Conservation (phyloP, 2,888 invertebrate species). For the Drosophila ustulata region DNA sequence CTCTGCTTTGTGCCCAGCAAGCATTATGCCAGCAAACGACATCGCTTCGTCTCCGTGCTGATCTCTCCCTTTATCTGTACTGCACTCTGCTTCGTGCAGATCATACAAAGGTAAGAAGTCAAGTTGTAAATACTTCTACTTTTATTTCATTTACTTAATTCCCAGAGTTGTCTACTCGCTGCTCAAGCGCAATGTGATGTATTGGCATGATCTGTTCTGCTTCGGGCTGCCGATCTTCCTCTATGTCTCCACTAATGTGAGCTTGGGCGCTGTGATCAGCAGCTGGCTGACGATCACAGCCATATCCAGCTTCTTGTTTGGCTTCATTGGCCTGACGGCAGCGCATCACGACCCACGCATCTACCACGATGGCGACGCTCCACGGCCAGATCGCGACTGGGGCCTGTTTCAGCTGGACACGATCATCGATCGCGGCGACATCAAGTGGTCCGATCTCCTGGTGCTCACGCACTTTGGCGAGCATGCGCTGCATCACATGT, state of each 20-base stretch:
- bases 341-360: conserved; percentile 92
- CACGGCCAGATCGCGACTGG: conserved; percentile 87
- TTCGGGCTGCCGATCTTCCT: conserved; percentile 84
- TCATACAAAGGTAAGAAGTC: conserved; percentile 53
- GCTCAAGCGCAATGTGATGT: conserved; percentile 63
- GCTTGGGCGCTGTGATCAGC: conserved; percentile 44
- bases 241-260: conserved; percentile 77
- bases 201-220: conserved; percentile 83
- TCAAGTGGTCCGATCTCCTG: conserved; percentile 88
- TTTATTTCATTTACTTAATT: neutral
- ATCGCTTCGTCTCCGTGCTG: conserved; percentile 86
- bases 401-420: conserved; percentile 91
- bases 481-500: conserved; percentile 91
- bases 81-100: conserved; percentile 46
- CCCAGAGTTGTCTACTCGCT: conserved; percentile 61
- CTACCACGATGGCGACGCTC: conserved; percentile 91
- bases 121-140: neutral
- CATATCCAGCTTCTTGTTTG: conserved; percentile 87
- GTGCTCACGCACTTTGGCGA: conserved; percentile 91
- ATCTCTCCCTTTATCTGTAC: conserved; percentile 84
- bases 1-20: conserved; percentile 87
- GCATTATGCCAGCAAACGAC: conserved; percentile 85
- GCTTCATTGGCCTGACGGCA: conserved; percentile 88
- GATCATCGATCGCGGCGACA: conserved; percentile 89
- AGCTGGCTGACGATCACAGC: conserved; percentile 86